Evolutionary conservation across 2,113 vertebrate species (phyloP), one percentile per base, ranked within the genome.

Genomic region (Vombatus ursinus): DNA sequence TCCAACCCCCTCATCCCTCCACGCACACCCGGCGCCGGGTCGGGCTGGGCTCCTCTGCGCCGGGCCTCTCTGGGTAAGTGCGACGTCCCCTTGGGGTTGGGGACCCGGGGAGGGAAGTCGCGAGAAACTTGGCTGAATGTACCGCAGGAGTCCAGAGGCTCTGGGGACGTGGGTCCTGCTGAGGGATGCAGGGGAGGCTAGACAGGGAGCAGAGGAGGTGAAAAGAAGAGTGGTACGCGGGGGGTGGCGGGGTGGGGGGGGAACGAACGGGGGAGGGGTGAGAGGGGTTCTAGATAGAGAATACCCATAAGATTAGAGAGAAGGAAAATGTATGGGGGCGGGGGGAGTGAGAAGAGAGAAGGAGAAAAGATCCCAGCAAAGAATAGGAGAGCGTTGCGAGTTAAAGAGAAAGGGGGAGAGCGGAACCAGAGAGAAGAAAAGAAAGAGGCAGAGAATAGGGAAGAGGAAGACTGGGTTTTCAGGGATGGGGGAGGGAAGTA

Each of bases 11-110:
- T n/a, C 92, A 6, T 7, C 50, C 0, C 2, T 89, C 94, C 2
- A 92, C 90, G 37, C 44, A 49, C 92, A 37, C 68, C 94, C 0
- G 44, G 91, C 2, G 90, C 26, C 93, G 0, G 37, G 93, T 49
- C 89, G 2, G 96, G 50, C 95, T 90, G 51, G 24, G 47, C 94
- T 90, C 47, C 91, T 57, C 77, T 24, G 47, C 52, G 94, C 94
- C 52, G 23, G 91, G 95, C 96, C 97, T 94, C 2, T n/a, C 22
- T 91, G 95, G 97, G 98, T 98, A 95, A 98, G 98, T 97, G 96
- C 92, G 49, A 89, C 1, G 28, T 51, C 89, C 48, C 52, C 10
- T 25, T 89, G 0, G 90, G 25, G 89, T 53, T 22, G 52, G 94
- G 31, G 25, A 91, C 89, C 2, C 77, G 6, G 1, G 7, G 89